A percentile compares a stretch with the other conserved stretches of the same genome.
phyloP scores from a whole-genome alignment of 30 jellyfish, hydroid and myxozoan species.

The Morbakka virulenta region DNA sequence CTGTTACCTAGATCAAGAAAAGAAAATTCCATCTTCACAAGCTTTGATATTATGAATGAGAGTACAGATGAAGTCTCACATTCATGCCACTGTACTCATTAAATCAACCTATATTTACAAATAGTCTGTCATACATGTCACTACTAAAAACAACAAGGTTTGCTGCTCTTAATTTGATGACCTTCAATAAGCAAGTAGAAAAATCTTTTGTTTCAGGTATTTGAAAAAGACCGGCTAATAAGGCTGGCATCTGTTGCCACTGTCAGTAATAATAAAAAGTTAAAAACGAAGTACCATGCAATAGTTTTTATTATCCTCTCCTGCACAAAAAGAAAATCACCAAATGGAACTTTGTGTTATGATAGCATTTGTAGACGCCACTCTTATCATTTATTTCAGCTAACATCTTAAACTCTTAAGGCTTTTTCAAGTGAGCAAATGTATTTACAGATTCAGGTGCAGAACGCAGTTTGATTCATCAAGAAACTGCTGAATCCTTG shows the following conservation, averaged over 20 bases:
- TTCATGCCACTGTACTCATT: conserved; percentile 58
- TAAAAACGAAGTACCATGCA: conserved; percentile 36
- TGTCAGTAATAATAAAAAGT: conserved; percentile 24
- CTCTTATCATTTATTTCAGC: conserved; percentile 54
- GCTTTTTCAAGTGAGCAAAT: conserved; percentile 41
- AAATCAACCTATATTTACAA: conserved; percentile 40
- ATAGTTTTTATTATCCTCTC: conserved; percentile 29
- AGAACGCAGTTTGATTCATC: conserved; percentile 12
- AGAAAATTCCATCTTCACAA: conserved; percentile 22
- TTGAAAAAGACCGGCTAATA: conserved; percentile 39
- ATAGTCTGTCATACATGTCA: conserved; percentile 34
- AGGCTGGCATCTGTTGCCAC: conserved; percentile 32
- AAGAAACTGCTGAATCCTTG: conserved; percentile 25
- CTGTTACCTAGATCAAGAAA: conserved; percentile 33
- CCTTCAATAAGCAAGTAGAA: conserved; percentile 38
- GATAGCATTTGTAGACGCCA: conserved; percentile 20
- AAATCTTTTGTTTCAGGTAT: conserved; percentile 55
- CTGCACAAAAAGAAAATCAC: conserved; percentile 27
- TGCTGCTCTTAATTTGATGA: conserved; percentile 45
- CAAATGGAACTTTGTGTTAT: conserved; percentile 34
- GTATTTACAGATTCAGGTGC: conserved; percentile 37
- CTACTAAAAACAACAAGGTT: conserved; percentile 38
- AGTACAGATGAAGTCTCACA: conserved; percentile 59
- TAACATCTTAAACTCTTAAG: conserved; percentile 48
- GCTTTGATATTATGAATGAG: conserved; percentile 67